Percentiles rank a stretch among this genome's conserved stretches.
Evolutionary conservation across 2,797 vertebrate genomes (phyloP).

Genomic region (Sciurus carolinensis): DNA sequence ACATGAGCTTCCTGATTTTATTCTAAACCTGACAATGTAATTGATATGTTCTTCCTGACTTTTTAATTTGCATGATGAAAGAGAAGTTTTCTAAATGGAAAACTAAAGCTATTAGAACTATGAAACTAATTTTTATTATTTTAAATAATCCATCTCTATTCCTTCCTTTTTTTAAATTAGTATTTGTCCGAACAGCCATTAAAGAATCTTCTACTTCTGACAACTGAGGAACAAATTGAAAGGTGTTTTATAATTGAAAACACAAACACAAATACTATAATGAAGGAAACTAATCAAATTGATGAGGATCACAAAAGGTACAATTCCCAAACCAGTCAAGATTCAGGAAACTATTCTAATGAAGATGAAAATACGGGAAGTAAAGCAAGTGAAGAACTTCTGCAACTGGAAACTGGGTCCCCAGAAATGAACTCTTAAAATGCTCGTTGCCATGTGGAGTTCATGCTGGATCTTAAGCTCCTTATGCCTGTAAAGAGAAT

Average conservation of each 20-base stretch:
- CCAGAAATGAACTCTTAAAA: accelerated
- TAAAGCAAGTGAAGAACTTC: background rate
- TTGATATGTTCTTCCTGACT: background rate
- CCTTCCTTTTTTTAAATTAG: constrained; percentile 38
- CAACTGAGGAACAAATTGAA: constrained; percentile 85
- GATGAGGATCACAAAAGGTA: constrained; percentile 63
- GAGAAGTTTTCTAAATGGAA: background rate
- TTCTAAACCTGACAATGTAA: background rate
- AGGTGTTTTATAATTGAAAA: constrained; percentile 83
- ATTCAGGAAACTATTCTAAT: constrained; percentile 89
- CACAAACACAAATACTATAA: accelerated
- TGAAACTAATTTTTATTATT: background rate
- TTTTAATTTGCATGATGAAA: background rate
- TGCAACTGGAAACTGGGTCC: constrained; percentile 4
- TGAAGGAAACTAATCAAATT: constrained; percentile 21
- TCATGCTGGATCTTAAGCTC: background rate
- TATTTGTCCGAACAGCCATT: constrained; percentile 36
- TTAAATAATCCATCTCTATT: constrained; percentile 38
- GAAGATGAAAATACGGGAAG: constrained; percentile 74
- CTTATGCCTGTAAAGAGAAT: background rate
- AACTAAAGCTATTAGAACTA: background rate
- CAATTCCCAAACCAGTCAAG: constrained; percentile 82
- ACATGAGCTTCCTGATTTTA: background rate
- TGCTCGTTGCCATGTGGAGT: accelerated
- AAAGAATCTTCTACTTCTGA: constrained; percentile 65